phyloP scores from a whole-genome alignment of 2,797 vertebrate species.

The Lerista edwardsae region DNA sequence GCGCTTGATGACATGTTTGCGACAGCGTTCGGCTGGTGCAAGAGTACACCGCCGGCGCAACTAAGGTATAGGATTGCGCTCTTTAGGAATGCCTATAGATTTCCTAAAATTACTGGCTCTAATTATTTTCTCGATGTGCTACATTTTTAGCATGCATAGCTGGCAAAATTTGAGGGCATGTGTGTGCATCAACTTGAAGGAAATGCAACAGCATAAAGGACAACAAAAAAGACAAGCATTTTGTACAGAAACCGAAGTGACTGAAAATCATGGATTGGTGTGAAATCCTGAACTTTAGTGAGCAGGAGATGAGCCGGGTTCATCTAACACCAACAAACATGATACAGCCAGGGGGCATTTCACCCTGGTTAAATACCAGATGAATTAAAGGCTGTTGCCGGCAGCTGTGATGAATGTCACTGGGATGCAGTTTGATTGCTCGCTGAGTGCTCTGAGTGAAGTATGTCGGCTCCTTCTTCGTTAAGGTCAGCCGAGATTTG shows the following conservation, averaged over 20 bases:
- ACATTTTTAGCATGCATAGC: slow-evolving; percentile 8
- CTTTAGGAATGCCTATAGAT: slow-evolving; percentile 41
- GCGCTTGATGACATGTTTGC: no score
- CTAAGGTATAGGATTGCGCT: no score
- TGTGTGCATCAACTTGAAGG: slow-evolving; percentile 1
- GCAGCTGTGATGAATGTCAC: slow-evolving; percentile 81
- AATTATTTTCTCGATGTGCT: slow-evolving; percentile 40
- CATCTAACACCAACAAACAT: slow-evolving; percentile 80
- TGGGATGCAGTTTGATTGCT: slow-evolving; percentile 76
- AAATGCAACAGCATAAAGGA: slow-evolving; percentile 62
- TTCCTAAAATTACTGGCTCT: slow-evolving; percentile 12
- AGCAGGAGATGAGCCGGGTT: slow-evolving; percentile 71
- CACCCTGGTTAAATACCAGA: slow-evolving; percentile 81
- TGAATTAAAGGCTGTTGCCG: slow-evolving; percentile 79
- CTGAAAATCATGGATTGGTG: slow-evolving; percentile 68
- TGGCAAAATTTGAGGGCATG: neutral
- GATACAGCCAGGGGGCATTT: slow-evolving; percentile 76
- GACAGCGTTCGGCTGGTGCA: no score
- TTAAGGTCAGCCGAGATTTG: slow-evolving; percentile 80
- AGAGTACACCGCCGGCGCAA: no score
- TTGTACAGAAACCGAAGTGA: slow-evolving; percentile 59
- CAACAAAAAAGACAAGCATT: slow-evolving; percentile 64
- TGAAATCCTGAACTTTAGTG: slow-evolving; percentile 77
- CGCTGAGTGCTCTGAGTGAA: slow-evolving; percentile 77
- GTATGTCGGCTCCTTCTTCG: slow-evolving; percentile 68